A percentile compares a stretch with the other conserved stretches of the same genome.
Conservation (phyloP, 2,113 vertebrate genomes). For the Puntigrus tetrazona region DNA sequence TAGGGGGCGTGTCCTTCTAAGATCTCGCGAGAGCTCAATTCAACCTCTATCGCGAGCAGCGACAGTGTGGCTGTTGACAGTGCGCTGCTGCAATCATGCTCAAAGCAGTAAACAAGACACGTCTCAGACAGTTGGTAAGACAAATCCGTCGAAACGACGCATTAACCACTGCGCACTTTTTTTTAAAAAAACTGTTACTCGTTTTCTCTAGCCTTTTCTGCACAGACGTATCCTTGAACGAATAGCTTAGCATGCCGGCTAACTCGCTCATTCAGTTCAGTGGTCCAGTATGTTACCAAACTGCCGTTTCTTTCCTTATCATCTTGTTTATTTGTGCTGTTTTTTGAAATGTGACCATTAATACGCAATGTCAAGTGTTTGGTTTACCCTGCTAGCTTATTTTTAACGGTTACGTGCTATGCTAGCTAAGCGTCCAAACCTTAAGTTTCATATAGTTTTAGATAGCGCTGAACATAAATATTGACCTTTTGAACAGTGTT, state of each 20-base stretch:
- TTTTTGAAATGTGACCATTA: not conserved
- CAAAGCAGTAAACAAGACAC: slow-evolving; percentile 64
- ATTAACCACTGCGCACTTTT: not conserved
- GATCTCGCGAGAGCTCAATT: slow-evolving; percentile 41
- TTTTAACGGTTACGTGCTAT: not conserved
- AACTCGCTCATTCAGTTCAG: not conserved
- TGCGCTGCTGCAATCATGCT: slow-evolving; percentile 59
- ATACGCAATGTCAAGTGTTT: not conserved
- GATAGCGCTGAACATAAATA: not conserved
- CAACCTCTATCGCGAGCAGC: not conserved
- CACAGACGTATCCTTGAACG: not conserved
- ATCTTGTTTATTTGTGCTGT: not conserved
- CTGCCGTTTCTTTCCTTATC: not conserved
- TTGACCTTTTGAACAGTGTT: not conserved
- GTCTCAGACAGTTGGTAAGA: slow-evolving; percentile 72
- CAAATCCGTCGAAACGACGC: not conserved
- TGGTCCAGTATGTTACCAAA: not conserved
- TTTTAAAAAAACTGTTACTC: not conserved
- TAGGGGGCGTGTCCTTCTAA: not conserved
- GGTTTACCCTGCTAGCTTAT: not conserved
- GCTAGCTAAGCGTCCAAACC: not conserved
- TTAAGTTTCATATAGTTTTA: not conserved
- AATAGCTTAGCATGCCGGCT: slow-evolving; percentile 29
- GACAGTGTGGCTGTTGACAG: not conserved
- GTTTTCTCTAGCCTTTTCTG: not conserved